Evolutionary conservation across 2,888 invertebrate species (phyloP).

Genomic region (Pyralis farinalis): DNA sequence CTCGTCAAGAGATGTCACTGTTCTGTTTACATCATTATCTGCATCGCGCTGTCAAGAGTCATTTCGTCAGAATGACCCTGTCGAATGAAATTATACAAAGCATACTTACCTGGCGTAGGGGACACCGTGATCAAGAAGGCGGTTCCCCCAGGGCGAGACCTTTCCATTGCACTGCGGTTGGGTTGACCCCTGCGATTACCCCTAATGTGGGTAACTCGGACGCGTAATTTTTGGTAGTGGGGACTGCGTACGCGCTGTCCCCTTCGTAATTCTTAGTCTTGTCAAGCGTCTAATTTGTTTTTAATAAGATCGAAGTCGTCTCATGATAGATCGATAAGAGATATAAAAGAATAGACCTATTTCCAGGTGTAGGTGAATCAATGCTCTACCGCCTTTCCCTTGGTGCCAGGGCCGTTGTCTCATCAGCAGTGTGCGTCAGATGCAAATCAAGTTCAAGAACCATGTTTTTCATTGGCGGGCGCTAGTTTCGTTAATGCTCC

Average conservation of each 20-base stretch:
- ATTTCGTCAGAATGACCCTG: background rate
- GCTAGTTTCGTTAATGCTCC: too few species aligned
- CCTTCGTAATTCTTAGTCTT: too few species aligned
- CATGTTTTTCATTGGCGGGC: too few species aligned
- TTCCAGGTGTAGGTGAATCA: too few species aligned
- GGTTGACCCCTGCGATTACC: constrained; percentile 7
- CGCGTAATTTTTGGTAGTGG: constrained; percentile 8
- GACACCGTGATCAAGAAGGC: constrained; percentile 6
- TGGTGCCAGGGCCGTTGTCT: too few species aligned
- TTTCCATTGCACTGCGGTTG: constrained; percentile 6
- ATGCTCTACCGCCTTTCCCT: too few species aligned
- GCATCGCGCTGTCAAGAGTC: background rate
- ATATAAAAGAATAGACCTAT: too few species aligned
- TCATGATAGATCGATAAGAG: too few species aligned
- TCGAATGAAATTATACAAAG: background rate
- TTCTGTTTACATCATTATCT: constrained; percentile 1
- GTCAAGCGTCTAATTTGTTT: too few species aligned
- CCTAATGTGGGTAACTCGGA: constrained; percentile 8
- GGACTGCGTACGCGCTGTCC: constrained; percentile 5
- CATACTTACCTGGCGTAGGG: constrained; percentile 9
- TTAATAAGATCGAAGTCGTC: too few species aligned
- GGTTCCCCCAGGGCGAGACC: constrained; percentile 7
- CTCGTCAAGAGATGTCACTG: background rate
- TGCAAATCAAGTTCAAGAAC: too few species aligned
- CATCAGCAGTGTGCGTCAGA: too few species aligned